Conservation (phyloP, 2,113 vertebrate genomes). For the Benitochromis conjunctus region DNA sequence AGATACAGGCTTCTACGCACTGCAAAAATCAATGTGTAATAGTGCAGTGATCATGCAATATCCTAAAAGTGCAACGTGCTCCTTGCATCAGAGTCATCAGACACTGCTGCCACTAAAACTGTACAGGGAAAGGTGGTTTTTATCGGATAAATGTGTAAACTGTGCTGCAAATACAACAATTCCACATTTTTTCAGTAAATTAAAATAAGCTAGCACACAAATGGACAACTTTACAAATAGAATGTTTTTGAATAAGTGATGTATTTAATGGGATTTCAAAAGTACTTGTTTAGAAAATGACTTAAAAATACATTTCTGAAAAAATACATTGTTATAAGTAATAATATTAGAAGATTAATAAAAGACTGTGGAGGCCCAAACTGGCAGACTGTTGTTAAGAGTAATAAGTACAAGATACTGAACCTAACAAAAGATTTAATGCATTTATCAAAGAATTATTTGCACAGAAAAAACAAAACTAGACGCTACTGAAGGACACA, state of each 20-base stretch:
- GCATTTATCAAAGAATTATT: background rate
- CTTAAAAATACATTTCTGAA: background rate
- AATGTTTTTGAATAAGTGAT: background rate
- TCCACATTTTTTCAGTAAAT: background rate
- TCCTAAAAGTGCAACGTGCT: background rate
- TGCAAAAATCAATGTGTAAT: background rate
- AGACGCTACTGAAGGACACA: background rate
- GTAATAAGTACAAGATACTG: background rate
- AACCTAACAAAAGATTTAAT: background rate
- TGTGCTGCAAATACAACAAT: background rate
- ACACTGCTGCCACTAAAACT: background rate
- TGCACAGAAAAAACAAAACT: background rate
- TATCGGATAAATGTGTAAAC: background rate
- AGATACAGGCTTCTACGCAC: background rate
- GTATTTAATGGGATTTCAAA: background rate
- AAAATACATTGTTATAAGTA: accelerated
- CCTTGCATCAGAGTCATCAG: background rate
- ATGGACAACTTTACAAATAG: background rate
- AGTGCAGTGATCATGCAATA: background rate
- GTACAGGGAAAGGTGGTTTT: background rate
- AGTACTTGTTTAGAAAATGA: background rate
- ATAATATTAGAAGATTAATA: background rate
- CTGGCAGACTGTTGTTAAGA: background rate
- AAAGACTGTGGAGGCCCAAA: background rate
- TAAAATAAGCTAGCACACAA: background rate